Evolutionary conservation across 2,888 invertebrate genomes (phyloP).

Genomic region (Hemaris fuciformis): DNA sequence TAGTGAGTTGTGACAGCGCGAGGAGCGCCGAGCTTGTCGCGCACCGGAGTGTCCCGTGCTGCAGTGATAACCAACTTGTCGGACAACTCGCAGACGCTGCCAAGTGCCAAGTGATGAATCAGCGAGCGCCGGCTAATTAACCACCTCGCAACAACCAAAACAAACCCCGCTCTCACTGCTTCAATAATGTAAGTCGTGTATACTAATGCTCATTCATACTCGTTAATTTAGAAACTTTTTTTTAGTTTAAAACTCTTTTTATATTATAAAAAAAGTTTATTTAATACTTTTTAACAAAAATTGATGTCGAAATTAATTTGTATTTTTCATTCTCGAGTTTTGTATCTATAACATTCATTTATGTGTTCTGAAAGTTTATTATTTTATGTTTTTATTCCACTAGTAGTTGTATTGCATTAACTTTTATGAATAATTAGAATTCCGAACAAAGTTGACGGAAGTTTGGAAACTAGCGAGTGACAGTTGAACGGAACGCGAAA

Average conservation of each 20-base stretch:
- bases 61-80: conserved; percentile 59
- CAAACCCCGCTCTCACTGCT: conserved; percentile 58
- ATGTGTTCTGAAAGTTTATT: neutral
- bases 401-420: neutral
- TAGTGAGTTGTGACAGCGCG: conserved; percentile 56
- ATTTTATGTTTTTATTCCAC: neutral
- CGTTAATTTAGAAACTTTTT: conserved; percentile 14
- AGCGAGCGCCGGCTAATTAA: conserved; percentile 79
- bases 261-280: neutral
- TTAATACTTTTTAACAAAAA: neutral
- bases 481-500: conserved; percentile 7
- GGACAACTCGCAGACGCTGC: conserved; percentile 72
- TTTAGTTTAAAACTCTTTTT: neutral
- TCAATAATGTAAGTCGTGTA: conserved; percentile 66
- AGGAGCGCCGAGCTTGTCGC: conserved; percentile 46
- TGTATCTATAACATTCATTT: neutral
- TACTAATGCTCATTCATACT: conserved; percentile 11
- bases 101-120: conserved; percentile 80
- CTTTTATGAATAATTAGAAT: neutral
- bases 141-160: conserved; percentile 72
- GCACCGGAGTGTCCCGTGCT: conserved; percentile 41
- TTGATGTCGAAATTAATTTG: neutral
- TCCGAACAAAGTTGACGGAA: neutral
- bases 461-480: conserved; percentile 1
- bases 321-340: neutral